Conservation (phyloP, 1,140 invertebrate species). For the Drosophila asahinai region DNA sequence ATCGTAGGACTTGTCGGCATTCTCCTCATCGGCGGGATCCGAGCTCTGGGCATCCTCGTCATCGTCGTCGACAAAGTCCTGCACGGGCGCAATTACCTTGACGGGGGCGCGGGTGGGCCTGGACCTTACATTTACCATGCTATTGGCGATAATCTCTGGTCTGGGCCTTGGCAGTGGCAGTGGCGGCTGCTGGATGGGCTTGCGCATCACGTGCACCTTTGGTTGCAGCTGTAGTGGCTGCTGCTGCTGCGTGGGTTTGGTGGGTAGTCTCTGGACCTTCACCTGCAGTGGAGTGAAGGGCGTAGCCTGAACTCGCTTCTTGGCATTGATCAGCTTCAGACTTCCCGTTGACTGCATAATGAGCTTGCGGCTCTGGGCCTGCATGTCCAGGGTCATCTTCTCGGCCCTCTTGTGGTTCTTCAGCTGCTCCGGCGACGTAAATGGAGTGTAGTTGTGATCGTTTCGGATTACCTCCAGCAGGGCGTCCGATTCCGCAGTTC, state of each 20-base stretch:
- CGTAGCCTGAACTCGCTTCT: constrained; percentile 48
- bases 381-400: constrained; percentile 57
- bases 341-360: constrained; percentile 58
- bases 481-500: constrained; percentile 73
- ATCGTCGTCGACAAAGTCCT: constrained; percentile 69
- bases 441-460: constrained; percentile 89
- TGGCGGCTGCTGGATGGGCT: constrained; percentile 1
- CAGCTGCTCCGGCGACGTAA: constrained; percentile 86
- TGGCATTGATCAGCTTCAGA: constrained; percentile 57
- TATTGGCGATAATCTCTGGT: constrained; percentile 33
- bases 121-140: constrained; percentile 1
- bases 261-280: constrained; percentile 33
- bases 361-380: constrained; percentile 58
- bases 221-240: constrained; percentile 6
- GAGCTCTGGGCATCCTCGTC: constrained; percentile 59
- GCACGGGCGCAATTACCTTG: constrained; percentile 55
- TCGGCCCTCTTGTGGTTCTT: constrained; percentile 72
- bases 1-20: constrained; percentile 68
- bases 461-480: constrained; percentile 86
- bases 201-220: constrained; percentile 31
- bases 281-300: constrained; percentile 34
- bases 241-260: constrained; percentile 8
- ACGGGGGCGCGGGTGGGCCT: constrained; percentile 28
- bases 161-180: constrained; percentile 30
- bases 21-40: constrained; percentile 69